Conservation (phyloP, 2,113 vertebrate species). For the Herpetotheres cachinnans region DNA sequence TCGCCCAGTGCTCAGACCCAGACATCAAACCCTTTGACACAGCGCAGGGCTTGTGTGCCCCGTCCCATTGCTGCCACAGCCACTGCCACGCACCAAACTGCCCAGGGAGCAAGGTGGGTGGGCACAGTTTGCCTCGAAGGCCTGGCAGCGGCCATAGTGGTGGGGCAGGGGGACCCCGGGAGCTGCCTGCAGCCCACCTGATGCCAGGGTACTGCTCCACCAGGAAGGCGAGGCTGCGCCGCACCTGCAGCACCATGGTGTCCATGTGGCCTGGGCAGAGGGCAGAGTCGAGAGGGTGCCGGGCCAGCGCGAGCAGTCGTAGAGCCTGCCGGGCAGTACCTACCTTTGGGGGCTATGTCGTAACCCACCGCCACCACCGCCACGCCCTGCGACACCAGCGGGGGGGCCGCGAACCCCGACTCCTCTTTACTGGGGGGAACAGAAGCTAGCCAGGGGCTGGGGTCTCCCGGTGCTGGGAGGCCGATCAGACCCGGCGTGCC, state of each 20-base stretch:
- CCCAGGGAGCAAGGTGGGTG: fast-evolving
- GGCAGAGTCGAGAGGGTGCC: not conserved
- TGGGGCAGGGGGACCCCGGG: fast-evolving
- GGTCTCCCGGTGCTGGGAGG: not conserved
- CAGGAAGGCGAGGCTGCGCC: slow-evolving; percentile 79
- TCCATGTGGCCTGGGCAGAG: slow-evolving; percentile 84
- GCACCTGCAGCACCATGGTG: slow-evolving; percentile 88
- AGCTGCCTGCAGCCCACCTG: slow-evolving; percentile 59
- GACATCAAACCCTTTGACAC: not conserved
- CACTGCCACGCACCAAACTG: not conserved
- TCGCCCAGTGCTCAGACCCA: not conserved
- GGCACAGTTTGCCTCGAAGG: not conserved
- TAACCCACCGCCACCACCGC: slow-evolving; percentile 84
- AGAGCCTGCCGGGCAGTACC: not conserved
- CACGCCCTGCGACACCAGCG: slow-evolving; percentile 77
- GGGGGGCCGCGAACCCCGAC: slow-evolving; percentile 85
- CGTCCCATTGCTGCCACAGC: not conserved
- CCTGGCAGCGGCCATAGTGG: fast-evolving
- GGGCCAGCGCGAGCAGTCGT: fast-evolving
- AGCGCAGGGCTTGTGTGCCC: fast-evolving
- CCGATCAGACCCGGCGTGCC: not conserved
- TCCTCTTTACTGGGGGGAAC: slow-evolving; percentile 81
- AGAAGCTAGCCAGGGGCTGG: not conserved
- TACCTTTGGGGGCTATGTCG: slow-evolving; percentile 87
- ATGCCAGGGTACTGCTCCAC: slow-evolving; percentile 76